Evolutionary conservation across 2,797 vertebrate species (phyloP).

Genomic region (Eulemur rubriventer): DNA sequence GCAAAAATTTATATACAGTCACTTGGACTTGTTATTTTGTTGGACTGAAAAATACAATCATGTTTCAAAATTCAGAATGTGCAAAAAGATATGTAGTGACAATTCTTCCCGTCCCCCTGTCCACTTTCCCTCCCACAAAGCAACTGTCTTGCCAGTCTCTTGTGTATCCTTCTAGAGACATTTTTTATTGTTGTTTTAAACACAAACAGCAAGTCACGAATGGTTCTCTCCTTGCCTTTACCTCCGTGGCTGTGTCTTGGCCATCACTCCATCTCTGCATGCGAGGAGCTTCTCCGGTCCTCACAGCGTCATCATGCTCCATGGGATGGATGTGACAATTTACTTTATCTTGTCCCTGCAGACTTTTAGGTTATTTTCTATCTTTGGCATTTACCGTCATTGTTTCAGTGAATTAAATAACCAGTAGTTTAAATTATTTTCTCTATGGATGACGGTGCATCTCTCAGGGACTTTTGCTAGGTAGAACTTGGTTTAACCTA

Average conservation of each 20-base stretch:
- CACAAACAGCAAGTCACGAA: background rate
- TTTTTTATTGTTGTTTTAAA: background rate
- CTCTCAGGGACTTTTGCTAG: background rate
- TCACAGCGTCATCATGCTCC: fast-evolving
- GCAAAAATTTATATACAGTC: background rate
- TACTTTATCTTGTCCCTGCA: background rate
- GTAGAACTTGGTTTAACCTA: background rate
- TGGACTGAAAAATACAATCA: background rate
- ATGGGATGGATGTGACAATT: fast-evolving
- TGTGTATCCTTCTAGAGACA: background rate
- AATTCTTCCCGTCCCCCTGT: background rate
- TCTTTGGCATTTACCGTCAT: background rate
- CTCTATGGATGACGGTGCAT: background rate
- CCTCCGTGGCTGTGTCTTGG: fast-evolving
- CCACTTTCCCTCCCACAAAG: background rate
- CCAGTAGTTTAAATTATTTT: background rate
- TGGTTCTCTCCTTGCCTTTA: background rate
- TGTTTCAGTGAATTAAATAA: background rate
- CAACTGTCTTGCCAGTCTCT: background rate
- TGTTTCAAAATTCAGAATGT: background rate
- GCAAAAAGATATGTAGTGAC: background rate
- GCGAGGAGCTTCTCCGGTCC: fast-evolving
- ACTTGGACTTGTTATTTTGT: background rate
- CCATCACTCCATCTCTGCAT: fast-evolving
- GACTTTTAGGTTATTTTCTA: background rate